A percentile compares a stretch with the other conserved stretches of the same genome.
Conservation (phyloP, 2,113 vertebrate species). For the Procavia capensis region DNA sequence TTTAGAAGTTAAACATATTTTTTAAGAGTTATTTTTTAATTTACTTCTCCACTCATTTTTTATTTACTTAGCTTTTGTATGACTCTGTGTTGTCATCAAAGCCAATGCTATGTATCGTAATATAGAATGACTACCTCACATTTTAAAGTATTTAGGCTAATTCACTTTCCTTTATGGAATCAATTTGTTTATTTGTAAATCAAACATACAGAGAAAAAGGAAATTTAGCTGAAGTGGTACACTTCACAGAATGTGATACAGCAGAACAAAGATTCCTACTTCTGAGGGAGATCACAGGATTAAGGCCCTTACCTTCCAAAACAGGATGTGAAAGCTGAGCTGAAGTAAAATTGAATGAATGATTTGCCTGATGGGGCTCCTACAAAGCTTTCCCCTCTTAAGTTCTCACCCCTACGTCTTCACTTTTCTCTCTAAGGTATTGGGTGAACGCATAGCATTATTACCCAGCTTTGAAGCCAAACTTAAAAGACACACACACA, state of each 20-base stretch:
- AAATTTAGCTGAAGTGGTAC: background rate
- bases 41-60: background rate
- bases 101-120: background rate
- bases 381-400: background rate
- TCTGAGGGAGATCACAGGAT: background rate
- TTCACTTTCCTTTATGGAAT: slow-evolving; percentile 28
- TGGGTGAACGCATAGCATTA: background rate
- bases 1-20: slow-evolving; percentile 14
- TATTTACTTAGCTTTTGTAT: background rate
- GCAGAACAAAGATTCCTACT: slow-evolving; percentile 25
- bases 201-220: slow-evolving; percentile 21
- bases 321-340: background rate
- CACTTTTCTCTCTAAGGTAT: background rate
- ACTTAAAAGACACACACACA: background rate
- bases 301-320: background rate
- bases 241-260: too few relatives aligned
- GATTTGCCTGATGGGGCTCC: background rate
- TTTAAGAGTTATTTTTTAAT: background rate
- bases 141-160: slow-evolving; percentile 21
- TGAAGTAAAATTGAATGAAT: background rate
- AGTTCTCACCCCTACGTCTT: background rate
- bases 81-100: slow-evolving; percentile 5
- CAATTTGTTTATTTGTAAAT: slow-evolving; percentile 25
- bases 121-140: background rate
- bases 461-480: background rate